phyloP scores from a whole-genome alignment of 1,140 invertebrate species.

The Drosophila fuyamai region DNA sequence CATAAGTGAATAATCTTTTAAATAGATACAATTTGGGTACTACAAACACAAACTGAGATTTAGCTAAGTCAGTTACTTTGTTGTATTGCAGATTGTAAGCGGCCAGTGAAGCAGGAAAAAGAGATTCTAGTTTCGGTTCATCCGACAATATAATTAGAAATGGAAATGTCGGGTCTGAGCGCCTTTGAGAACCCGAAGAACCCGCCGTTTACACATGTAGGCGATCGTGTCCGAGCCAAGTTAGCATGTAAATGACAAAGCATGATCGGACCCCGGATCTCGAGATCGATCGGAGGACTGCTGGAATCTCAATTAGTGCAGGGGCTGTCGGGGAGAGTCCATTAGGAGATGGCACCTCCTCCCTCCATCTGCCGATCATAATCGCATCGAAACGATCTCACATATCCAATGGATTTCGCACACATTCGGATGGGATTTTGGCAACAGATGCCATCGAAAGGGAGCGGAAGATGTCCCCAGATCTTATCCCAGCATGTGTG shows the following conservation, averaged over 20 bases:
- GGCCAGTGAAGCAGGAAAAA: not conserved
- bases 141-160: constrained; percentile 24
- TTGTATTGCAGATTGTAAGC: not conserved
- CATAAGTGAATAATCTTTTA: too few relatives aligned
- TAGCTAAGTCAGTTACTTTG: too few relatives aligned
- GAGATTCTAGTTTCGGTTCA: not conserved
- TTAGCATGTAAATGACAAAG: constrained; percentile 38
- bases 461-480: constrained; percentile 56
- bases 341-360: constrained; percentile 8
- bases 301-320: constrained; percentile 32
- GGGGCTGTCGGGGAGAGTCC: not conserved
- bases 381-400: constrained; percentile 71
- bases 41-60: too few relatives aligned
- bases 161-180: constrained; percentile 8
- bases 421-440: constrained; percentile 56
- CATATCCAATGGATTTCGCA: constrained; percentile 80
- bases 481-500: constrained; percentile 46
- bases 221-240: constrained; percentile 21
- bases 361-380: constrained; percentile 27
- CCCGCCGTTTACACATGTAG: constrained; percentile 19
- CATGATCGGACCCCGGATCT: not conserved
- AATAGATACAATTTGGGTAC: too few relatives aligned
- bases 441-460: constrained; percentile 37
- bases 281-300: not conserved
- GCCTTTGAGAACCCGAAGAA: not conserved